Evolutionary conservation across 2,888 invertebrate species (phyloP).

Genomic region (Drosophila cognata): DNA sequence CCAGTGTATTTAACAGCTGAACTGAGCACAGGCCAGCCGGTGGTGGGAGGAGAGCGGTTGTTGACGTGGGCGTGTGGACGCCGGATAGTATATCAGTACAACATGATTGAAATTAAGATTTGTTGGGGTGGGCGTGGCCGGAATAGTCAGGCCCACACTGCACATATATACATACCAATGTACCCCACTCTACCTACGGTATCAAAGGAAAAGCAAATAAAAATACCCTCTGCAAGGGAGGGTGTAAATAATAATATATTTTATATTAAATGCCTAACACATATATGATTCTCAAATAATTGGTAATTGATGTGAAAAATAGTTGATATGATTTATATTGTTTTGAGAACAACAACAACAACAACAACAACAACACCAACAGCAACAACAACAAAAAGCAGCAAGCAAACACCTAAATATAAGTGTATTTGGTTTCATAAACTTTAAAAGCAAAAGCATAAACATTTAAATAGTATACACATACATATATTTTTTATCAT

Average conservation of each 20-base stretch:
- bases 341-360: constrained; percentile 12
- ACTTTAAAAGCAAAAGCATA: constrained; percentile 60
- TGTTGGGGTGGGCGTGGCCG: neutral
- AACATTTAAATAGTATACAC: constrained; percentile 66
- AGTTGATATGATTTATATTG: constrained; percentile 10
- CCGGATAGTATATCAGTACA: neutral
- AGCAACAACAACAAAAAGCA: constrained; percentile 13
- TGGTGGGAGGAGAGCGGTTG: neutral
- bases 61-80: neutral
- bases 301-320: neutral
- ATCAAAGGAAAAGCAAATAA: neutral
- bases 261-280: constrained; percentile 1
- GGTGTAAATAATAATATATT: neutral
- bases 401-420: constrained; percentile 51
- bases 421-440: constrained; percentile 76
- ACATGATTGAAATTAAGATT: neutral
- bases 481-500: constrained; percentile 71
- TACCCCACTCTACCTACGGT: neutral
- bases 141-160: neutral
- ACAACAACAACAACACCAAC: neutral
- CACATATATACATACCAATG: neutral
- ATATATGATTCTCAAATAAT: constrained; percentile 11
- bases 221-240: neutral
- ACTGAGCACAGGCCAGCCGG: neutral
- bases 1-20: constrained; percentile 1